Percentiles rank a stretch among this genome's conserved stretches.
Conservation (phyloP, 2,797 vertebrate genomes). For the Sarcophilus harrisii region DNA sequence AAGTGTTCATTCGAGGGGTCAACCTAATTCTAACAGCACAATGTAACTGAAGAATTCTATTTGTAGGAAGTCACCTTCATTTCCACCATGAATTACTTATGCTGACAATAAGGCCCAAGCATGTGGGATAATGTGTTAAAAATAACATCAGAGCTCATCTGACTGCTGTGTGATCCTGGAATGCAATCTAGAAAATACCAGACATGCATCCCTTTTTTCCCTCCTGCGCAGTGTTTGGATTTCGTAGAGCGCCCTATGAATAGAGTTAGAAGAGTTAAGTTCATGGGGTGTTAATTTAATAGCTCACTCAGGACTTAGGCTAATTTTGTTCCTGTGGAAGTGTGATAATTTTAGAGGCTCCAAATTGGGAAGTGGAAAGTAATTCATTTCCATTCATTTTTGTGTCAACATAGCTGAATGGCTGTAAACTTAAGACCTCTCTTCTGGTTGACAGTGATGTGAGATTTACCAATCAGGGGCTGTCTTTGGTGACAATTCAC, state of each 20-base stretch:
- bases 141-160: neutral
- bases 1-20: neutral
- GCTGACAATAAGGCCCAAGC: neutral
- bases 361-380: constrained; percentile 11
- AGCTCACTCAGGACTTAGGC: constrained; percentile 21
- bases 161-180: neutral
- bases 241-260: constrained; percentile 12
- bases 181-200: constrained; percentile 40
- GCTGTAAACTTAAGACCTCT: neutral
- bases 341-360: constrained; percentile 40
- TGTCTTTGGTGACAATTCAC: neutral
- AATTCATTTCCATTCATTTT: constrained; percentile 27
- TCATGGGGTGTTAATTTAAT: constrained; percentile 38
- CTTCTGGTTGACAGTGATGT: neutral
- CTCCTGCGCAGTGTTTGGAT: constrained; percentile 21
- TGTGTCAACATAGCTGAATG: neutral
- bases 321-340: constrained; percentile 44
- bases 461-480: neutral
- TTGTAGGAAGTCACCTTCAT: neutral
- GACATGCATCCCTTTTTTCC: neutral
- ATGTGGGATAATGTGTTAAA: neutral
- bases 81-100: neutral
- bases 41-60: neutral
- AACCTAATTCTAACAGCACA: neutral
- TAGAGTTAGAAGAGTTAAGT: constrained; percentile 1